Base-by-base conservation (phyloP, 2,888 invertebrate genomes). In the Lepidonotus clava region DNA sequence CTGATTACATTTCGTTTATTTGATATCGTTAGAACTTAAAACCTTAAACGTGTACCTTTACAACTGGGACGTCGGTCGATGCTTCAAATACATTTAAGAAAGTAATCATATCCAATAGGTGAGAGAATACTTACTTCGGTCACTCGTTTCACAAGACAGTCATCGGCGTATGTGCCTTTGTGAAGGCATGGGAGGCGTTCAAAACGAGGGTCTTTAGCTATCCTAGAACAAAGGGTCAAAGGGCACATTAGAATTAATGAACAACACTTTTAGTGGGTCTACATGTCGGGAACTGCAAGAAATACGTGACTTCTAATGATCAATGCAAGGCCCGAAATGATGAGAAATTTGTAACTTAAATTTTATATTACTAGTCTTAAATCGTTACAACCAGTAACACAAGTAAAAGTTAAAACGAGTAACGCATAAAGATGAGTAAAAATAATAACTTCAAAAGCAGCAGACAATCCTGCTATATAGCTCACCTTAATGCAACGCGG, bases 111-210 rank as follows among this genome's bases (percentile, higher is more conserved):
- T n/a, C n/a, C n/a, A n/a, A n/a, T n/a, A n/a, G n/a, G n/a, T n/a
- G n/a, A n/a, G n/a, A n/a, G n/a, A n/a, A 11, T 91, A 92, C 87
- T 28, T 84, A 96, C 96, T 95, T 96, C 98, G 2, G 97, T 98
- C 0, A 99, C 97, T 91, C 99, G 95, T 93, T 99, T 97, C 0
- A 99, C 98, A 86, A 99, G 95, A 94, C 99, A 99, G 94, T 99
- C 99, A 95, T 99, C 99, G 88, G 99, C 99, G 95, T 99, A 99
- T 0, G 98, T 99, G 34, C 99, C 99, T 94, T 98, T 98, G 94
- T 99, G 99, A 92, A 97, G 95, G 94, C 99, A 99, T 46, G 97
- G 96, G 66, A 99, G 95, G 89, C 98, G 96, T 94, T 99, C 97
- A 95, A 99, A 99, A 24, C 99, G 95, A 0, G 97, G 96, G 94